Evolutionary conservation across 2,888 invertebrate genomes (phyloP).

Genomic region (Pemphredon lugubris): DNA sequence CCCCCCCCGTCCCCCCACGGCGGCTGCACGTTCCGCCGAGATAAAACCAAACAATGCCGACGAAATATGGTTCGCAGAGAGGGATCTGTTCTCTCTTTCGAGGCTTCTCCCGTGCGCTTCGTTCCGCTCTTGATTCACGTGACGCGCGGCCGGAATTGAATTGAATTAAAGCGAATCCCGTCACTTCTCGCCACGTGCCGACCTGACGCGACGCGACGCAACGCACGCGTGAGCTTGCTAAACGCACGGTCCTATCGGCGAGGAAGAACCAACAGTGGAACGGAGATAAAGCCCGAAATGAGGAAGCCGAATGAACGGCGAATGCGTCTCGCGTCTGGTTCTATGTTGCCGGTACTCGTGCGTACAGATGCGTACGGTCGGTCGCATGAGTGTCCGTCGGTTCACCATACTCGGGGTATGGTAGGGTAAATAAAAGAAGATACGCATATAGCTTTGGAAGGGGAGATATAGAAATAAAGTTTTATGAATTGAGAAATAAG

Average conservation of each 20-base stretch:
- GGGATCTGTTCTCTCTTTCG: constrained; percentile 26
- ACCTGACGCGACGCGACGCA: too few relatives aligned
- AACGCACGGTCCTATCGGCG: constrained; percentile 61
- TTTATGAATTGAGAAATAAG: too few relatives aligned
- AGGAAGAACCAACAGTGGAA: constrained; percentile 69
- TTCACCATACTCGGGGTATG: too few relatives aligned
- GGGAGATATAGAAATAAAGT: too few relatives aligned
- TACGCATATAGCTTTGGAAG: too few relatives aligned
- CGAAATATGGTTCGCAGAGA: constrained; percentile 54
- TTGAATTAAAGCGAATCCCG: constrained; percentile 66
- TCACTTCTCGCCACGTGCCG: constrained; percentile 69
- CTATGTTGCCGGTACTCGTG: too few relatives aligned
- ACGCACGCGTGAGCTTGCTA: constrained; percentile 50
- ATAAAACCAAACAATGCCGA: constrained; percentile 61
- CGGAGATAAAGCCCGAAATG: constrained; percentile 52
- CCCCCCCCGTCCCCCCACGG: too few relatives aligned
- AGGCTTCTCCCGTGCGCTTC: constrained; percentile 22
- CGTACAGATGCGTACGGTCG: too few relatives aligned
- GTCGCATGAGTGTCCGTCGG: too few relatives aligned
- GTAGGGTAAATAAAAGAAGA: too few relatives aligned
- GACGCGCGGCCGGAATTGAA: constrained; percentile 59
- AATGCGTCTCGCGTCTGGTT: too few relatives aligned
- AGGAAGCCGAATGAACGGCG: constrained; percentile 34
- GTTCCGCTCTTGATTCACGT: constrained; percentile 27
- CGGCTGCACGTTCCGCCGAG: constrained; percentile 33